Evolutionary conservation across 2,113 vertebrate genomes (phyloP).

Genomic region (Amazona guildingii): DNA sequence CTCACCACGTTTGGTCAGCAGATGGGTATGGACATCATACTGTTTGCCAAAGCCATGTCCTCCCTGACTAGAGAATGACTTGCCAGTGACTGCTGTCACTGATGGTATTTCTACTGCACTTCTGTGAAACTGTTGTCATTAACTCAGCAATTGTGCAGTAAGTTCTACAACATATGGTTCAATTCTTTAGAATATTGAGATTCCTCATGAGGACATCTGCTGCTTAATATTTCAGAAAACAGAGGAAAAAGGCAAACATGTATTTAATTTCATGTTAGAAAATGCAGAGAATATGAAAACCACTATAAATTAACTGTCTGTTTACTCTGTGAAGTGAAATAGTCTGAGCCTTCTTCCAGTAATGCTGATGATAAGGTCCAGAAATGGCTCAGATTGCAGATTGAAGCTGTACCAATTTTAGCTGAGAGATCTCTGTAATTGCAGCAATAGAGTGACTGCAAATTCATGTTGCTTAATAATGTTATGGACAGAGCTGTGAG

Average conservation of each 20-base stretch:
- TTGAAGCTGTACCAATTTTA: conserved; percentile 14
- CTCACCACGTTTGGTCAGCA: background rate
- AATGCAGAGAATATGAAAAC: background rate
- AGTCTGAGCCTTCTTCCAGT: background rate
- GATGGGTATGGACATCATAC: background rate
- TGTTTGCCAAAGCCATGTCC: background rate
- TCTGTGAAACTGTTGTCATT: background rate
- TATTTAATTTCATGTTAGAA: background rate
- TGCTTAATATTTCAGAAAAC: background rate
- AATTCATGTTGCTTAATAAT: background rate
- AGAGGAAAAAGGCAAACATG: background rate
- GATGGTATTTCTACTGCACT: background rate
- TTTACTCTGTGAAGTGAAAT: background rate
- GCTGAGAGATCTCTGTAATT: background rate
- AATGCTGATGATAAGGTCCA: conserved; percentile 25
- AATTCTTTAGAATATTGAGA: background rate
- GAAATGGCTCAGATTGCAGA: conserved; percentile 19
- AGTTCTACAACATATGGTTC: background rate
- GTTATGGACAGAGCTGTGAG: background rate
- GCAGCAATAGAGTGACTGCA: background rate
- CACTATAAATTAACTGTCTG: background rate
- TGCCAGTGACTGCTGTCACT: background rate
- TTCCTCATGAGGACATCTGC: background rate
- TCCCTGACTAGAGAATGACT: background rate
- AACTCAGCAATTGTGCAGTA: background rate